A percentile compares a stretch with the other conserved stretches of the same genome.
phyloP scores from a whole-genome alignment of 2,797 vertebrate species.

The Onychomys leucogaster region DNA sequence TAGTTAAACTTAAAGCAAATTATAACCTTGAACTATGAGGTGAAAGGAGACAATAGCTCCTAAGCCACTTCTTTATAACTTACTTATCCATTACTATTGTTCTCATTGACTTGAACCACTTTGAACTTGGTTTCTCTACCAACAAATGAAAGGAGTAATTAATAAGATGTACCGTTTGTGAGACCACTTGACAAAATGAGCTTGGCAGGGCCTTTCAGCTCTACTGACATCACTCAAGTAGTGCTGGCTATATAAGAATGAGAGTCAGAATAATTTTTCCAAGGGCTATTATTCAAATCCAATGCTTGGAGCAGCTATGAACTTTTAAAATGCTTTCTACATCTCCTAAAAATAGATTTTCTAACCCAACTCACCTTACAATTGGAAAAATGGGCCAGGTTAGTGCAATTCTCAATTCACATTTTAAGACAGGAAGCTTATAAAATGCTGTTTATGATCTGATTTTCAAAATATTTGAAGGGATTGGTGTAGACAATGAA shows the following conservation, averaged over 20 bases:
- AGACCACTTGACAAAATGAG: slow-evolving; percentile 58
- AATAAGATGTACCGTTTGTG: slow-evolving; percentile 53
- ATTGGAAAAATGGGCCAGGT: slow-evolving; percentile 58
- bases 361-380: slow-evolving; percentile 62
- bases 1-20: background rate
- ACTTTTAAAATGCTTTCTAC: slow-evolving; percentile 67
- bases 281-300: slow-evolving; percentile 50
- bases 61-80: background rate
- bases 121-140: slow-evolving; percentile 49
- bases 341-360: slow-evolving; percentile 73
- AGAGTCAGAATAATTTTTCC: slow-evolving; percentile 31
- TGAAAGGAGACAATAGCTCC: background rate
- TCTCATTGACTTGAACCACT: slow-evolving; percentile 50
- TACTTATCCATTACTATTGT: slow-evolving; percentile 9
- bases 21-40: background rate
- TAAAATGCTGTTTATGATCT: slow-evolving; percentile 70
- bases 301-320: background rate
- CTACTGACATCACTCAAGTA: background rate
- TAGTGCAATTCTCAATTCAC: slow-evolving; percentile 43
- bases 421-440: slow-evolving; percentile 37
- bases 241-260: background rate
- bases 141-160: slow-evolving; percentile 48
- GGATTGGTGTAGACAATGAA: slow-evolving; percentile 54
- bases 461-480: slow-evolving; percentile 73
- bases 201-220: slow-evolving; percentile 39